Base-by-base conservation (phyloP, 2,797 vertebrate species). In the Danio tinwini region DNA sequence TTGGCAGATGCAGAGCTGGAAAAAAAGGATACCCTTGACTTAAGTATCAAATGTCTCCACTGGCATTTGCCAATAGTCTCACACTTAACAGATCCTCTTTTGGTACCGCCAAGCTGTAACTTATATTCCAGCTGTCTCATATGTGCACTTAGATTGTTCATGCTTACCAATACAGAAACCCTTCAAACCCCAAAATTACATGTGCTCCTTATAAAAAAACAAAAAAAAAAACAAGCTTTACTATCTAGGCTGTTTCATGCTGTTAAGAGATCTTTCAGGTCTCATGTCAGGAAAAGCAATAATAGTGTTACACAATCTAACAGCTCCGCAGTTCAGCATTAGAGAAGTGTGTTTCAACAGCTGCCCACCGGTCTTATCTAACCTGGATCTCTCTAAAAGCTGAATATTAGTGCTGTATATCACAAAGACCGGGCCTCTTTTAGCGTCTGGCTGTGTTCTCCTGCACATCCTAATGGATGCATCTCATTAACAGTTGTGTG, bases 401-500 rank as follows among this genome's bases (percentile, higher is more conserved):
- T 52, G 80, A 59, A 65, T 62, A 81, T 81, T 84, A 64, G 50
- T 42, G 8, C 5, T 29, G 13, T 7, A 42, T 62, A 78, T 62
- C 53, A 61, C 69, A 58, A 72, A 61, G 19, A 47, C 62, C 21
- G 39, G 42, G 61, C 13, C 55, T 59, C 73, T 64, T 45, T 13
- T 47, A 81, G 62, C 59, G 49, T 49, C 53, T 79, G 67, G 76
- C 70, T 44, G 76, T 40, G 74, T 81, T 80, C 29, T 39, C 64
- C 78, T 64, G 59, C 82, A 19, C 74, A 49, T 86, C 74, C 83
- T 90, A 87, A 89, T 90, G 88, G 86, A 89, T 88, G 81, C 81
- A 81, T 85, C 88, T 85, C 83, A 89, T 90, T 89, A 90, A 71
- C 85, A 76, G 86, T 77, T 80, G 78, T 17, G 87, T 91, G 78